Base-by-base conservation (phyloP, 2,113 vertebrate species). In the Odobenus rosmarus region DNA sequence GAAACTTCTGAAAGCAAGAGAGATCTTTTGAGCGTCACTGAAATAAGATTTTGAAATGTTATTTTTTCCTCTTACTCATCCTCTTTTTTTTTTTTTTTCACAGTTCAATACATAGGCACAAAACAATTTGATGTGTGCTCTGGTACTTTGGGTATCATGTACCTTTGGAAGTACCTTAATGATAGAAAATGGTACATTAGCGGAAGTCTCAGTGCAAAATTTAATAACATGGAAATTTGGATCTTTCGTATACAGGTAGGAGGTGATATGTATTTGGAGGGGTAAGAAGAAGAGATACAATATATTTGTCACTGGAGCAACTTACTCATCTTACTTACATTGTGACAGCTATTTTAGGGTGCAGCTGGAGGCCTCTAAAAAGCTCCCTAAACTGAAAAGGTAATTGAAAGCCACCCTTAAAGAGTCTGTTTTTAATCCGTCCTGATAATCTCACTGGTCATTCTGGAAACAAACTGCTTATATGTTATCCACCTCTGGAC, bases 31-130 rank as follows among this genome's bases (percentile, higher is more conserved):
- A 83, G 87, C 55, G 85, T 59, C 53, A 23, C n/a, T 13, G n/a
- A 76, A 95, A 49, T 69, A 95, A 90, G 67, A 81, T 42, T 71
- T 57, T 92, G n/a, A 89, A 96, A 87, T 72, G 76, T 77, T 74
- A 42, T 62, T 92, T 95, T 88, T 49, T 39, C 46, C 24, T 57
- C n/a, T 81, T 74, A 69, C 5, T 42, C 59, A 36, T 82, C 59
- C 62, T 85, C 36, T 57, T 36, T 23, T n/a, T 59, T 53, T 62
- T 53, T 55, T 31, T 21, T 24, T 19, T 42, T 4, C 11, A 57
- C 64, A 71, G 31, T 71, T 95, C 64, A 55, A 42, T 69, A 86
- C 39, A 39, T 13, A 82, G 23, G 24, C 36, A 72, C 19, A 89
- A 55, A 89, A 64, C 51, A 76, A 69, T 55, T 21, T 49, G 42